These are phyloP conservation scores for Netelia melanura DNA, from an alignment of 2,888 invertebrate species.

Conservation along the genomic window DNA sequence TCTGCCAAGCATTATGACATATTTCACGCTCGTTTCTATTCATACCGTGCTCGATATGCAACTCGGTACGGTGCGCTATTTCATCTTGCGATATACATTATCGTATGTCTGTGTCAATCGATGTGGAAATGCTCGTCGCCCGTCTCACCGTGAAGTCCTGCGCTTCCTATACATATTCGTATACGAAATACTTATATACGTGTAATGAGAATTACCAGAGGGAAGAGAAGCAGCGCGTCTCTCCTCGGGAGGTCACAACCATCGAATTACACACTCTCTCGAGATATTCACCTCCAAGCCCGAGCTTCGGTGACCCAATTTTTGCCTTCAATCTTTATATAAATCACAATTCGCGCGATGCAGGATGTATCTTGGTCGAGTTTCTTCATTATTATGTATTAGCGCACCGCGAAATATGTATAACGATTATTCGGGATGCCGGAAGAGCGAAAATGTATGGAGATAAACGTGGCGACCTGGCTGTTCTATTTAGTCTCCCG, in stretches of 20 bases:
- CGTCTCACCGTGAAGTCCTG: neutral
- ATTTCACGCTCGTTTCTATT: conserved; percentile 21
- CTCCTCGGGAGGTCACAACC: neutral
- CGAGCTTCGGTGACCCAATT: conserved; percentile 49
- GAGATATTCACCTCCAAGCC: conserved; percentile 12
- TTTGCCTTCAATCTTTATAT: conserved; percentile 28
- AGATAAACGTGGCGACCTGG: conserved; percentile 31
- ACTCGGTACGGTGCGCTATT: neutral
- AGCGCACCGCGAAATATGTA: conserved; percentile 40
- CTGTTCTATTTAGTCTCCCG: conserved; percentile 42
- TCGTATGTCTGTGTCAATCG: conserved; percentile 47
- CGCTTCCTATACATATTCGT: neutral
- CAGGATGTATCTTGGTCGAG: neutral
- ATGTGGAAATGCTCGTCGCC: conserved; percentile 47
- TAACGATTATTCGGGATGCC: conserved; percentile 39
- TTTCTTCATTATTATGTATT: conserved; percentile 57
- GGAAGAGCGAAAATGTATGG: conserved; percentile 27
- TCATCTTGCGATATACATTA: conserved; percentile 21
- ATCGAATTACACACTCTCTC: conserved; percentile 39
- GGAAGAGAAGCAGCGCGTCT: neutral
- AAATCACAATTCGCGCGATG: conserved; percentile 31
- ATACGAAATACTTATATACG: neutral
- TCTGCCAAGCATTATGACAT: conserved; percentile 23
- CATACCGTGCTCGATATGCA: neutral
- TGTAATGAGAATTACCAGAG: conserved; percentile 44